Base-by-base conservation (phyloP, 92 coral and sea anemone genomes). In the Porites rus region DNA sequence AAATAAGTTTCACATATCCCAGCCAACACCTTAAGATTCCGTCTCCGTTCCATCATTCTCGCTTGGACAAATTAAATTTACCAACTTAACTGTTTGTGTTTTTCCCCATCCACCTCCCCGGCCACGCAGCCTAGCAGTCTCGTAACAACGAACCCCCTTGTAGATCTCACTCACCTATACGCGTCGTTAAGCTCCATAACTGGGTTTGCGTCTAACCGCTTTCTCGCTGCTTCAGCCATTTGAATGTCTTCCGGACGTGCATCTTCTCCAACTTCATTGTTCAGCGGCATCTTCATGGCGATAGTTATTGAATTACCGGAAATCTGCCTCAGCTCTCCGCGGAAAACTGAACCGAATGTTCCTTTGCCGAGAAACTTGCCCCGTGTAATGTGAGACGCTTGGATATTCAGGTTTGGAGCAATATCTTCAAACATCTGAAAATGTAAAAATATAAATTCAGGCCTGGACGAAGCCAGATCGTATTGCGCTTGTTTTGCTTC, bases 271-370 rank as follows among this genome's bases (percentile, higher is more conserved):
- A 93, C 93, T 69, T 97, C 98, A 71, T 93, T 88, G 89, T 97
- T 94, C 93, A 97, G 93, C 79, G 99, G 99, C 99, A 97, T 95
- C 90, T 97, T 97, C 96, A 97, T 92, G 83, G 99, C 99, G 51
- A 97, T 89, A 19, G 90, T 87, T 50, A 65, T 21, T 0, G 91
- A 75, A 80, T 90, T 90, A 25, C 98, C 98, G 58, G 94, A 84
- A 78, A 90, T 88, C 67, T 77, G 92, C 80, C 75, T 97, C 68
- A 97, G 88, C 76, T 97, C 98, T 24, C 99, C 99, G 79, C 96
- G 94, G 88, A 91, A 97, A 72, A 97, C 99, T 18, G 99, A 95
- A 24, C 99, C 99, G 83, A 97, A 97, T 46, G 99, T 88, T 70
- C 99, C 99, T 74, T 94, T 96, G 13, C 99, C 99, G 22, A 97